Evolutionary conservation across 2,797 vertebrate species (phyloP).

Genomic region (Psittacula derbiana): DNA sequence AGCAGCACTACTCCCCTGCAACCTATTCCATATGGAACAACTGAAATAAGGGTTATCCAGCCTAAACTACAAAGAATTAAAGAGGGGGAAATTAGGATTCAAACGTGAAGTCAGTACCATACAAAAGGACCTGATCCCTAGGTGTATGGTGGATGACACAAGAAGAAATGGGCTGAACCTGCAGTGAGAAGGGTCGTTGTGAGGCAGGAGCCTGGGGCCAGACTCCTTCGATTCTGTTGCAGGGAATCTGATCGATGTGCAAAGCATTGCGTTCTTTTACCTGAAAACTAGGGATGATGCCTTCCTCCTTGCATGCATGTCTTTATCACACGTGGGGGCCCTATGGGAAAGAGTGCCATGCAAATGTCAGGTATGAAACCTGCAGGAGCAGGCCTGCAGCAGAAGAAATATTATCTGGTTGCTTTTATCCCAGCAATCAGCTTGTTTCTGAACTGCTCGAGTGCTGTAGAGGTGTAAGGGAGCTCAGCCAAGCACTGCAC

Average conservation of each 20-base stretch:
- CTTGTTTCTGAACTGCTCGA: neutral
- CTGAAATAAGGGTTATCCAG: neutral
- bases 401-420: neutral
- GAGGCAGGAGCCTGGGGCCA: neutral
- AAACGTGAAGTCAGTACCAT: neutral
- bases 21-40: neutral
- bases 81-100: neutral
- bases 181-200: neutral
- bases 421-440: neutral
- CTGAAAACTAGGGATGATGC: neutral
- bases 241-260: neutral
- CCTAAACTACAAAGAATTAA: neutral
- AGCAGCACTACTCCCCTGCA: neutral
- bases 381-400: neutral
- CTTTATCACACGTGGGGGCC: fast-evolving
- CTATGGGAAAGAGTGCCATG: neutral
- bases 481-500: constrained; percentile 6
- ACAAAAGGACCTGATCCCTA: neutral
- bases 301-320: neutral
- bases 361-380: neutral
- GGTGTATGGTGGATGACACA: fast-evolving
- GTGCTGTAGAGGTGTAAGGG: neutral
- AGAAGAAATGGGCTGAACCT: neutral
- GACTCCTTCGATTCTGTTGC: neutral
- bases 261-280: neutral